Percentiles rank a stretch among this genome's conserved stretches.
Conservation (phyloP, 2,113 vertebrate species). For the Plotosus lineatus region DNA sequence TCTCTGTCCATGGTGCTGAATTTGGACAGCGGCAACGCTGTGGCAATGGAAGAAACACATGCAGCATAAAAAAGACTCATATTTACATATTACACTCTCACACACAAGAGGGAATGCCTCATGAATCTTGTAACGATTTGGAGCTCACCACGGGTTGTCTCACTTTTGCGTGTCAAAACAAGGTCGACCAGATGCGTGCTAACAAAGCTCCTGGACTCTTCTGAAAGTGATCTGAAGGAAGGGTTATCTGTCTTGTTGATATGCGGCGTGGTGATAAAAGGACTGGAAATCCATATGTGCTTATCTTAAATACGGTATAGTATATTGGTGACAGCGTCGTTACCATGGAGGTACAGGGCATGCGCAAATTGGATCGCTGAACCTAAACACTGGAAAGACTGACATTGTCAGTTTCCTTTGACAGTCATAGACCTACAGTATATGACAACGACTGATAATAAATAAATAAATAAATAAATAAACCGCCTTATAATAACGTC, state of each 20-base stretch:
- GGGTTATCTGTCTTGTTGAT: background rate
- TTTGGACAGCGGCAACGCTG: background rate
- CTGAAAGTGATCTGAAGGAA: background rate
- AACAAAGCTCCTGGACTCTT: background rate
- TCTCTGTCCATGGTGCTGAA: constrained; percentile 15
- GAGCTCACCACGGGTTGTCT: background rate
- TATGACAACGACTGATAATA: background rate
- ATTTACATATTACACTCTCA: background rate
- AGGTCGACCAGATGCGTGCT: background rate
- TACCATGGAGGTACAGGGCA: background rate
- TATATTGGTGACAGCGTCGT: background rate
- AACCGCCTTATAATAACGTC: background rate
- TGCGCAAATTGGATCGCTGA: background rate
- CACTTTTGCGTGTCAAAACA: background rate
- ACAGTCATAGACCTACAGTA: background rate
- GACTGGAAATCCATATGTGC: background rate
- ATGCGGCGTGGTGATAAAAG: background rate
- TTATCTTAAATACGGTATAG: too few relatives aligned
- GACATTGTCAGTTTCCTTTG: constrained; percentile 1
- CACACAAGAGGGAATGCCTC: background rate
- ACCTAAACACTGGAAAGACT: background rate
- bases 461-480: too few relatives aligned
- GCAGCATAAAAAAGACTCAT: background rate
- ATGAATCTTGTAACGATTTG: background rate
- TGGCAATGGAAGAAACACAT: background rate